Evolutionary conservation across 2,888 invertebrate genomes (phyloP), one percentile per base, ranked within the genome.

Genomic region (Adelphocoris suturalis): DNA sequence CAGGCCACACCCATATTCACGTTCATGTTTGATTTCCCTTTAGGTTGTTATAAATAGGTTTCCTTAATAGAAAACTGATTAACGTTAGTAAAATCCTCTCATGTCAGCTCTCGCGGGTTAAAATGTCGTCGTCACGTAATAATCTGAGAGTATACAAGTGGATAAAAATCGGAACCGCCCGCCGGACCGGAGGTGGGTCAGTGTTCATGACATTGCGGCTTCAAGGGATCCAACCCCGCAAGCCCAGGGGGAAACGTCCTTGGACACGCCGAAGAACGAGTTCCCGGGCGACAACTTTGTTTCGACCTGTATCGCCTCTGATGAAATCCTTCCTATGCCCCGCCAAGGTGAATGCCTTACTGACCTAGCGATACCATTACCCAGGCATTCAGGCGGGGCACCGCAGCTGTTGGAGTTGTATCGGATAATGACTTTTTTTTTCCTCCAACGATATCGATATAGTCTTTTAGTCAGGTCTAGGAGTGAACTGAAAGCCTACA

Each of bases 131-230:
- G 37, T 37, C 37, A 37, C 37, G 37, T 37, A 37, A 37, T 37
- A 37, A 37, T 37, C 37, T 2, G 37, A 2, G 37, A 37, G 37
- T 7, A 4, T 4, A 37, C 37, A 37, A 37, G 52, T 16, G 52
- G 52, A 14, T 52, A 52, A 23, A 23, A 68, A 23, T 68, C 23
- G 68, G 68, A 68, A 68, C 68, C 27, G 23, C 23, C 46, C 46
- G 37, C 46, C n/a, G 78, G 37, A n/a, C 78, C 19, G 68, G 16
- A 46, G 28, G 28, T 27, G 78, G 28, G 78, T 78, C 28, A 27
- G 28, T 28, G 78, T 78, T 78, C 78, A 19, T 78, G 78, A 78
- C 78, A 78, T 78, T 78, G 78, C 37, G 68, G 68, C 68, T 68
- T 68, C 68, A 13, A 12, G 27, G 68, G 68, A 68, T 68, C 68